These are phyloP conservation scores for Sturnus vulgaris DNA, from an alignment of 2,113 vertebrate genomes.

Conservation along the genomic window DNA sequence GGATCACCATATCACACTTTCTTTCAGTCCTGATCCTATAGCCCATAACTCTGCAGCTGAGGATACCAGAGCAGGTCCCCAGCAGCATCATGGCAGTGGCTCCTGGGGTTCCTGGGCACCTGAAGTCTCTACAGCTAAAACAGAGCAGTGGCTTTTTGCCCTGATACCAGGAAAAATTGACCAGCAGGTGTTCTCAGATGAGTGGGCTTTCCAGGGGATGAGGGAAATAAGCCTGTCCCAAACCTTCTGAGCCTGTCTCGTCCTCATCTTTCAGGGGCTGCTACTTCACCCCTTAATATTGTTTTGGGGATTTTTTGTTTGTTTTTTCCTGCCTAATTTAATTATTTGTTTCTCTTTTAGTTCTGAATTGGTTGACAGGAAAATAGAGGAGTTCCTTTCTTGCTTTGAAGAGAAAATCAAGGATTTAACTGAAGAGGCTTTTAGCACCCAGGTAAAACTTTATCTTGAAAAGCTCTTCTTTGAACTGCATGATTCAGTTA, in stretches of 20 bases:
- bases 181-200: not conserved
- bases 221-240: too few relatives aligned
- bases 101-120: not conserved
- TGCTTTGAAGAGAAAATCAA: conserved; percentile 84
- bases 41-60: rapidly evolving
- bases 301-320: too few relatives aligned
- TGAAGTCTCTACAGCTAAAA: rapidly evolving
- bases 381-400: conserved; percentile 92
- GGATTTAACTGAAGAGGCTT: conserved; percentile 86
- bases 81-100: rapidly evolving
- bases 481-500: not conserved
- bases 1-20: rapidly evolving
- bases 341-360: conserved; percentile 69
- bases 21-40: rapidly evolving
- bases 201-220: too few relatives aligned
- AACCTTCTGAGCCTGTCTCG: not conserved
- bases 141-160: not conserved
- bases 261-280: not conserved
- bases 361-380: conserved; percentile 88
- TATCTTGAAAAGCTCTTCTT: not conserved
- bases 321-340: not conserved
- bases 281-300: not conserved
- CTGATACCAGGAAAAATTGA: rapidly evolving
- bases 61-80: not conserved
- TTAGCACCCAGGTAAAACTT: conserved; percentile 80